Percentiles rank a stretch among this genome's conserved stretches.
Evolutionary conservation across 2,113 vertebrate genomes (phyloP).

Genomic region (Atrichornis clamosus): DNA sequence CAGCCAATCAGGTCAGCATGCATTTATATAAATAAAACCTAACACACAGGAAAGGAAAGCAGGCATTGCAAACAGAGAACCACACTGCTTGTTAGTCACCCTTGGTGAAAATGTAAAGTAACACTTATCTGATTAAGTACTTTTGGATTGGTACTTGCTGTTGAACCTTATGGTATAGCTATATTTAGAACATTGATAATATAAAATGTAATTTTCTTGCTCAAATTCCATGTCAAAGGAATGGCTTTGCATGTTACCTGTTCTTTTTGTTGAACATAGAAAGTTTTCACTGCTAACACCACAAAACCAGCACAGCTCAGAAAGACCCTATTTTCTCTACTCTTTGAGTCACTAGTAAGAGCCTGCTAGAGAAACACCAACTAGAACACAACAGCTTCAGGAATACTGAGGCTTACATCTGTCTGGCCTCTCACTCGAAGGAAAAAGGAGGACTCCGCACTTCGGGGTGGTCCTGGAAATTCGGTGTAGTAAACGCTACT

Average conservation of each 20-base stretch:
- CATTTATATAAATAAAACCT: neutral
- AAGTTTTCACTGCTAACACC: neutral
- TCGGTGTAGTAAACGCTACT: accelerated
- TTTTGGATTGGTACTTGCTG: neutral
- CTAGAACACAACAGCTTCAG: neutral
- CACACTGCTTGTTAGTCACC: neutral
- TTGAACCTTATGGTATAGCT: neutral
- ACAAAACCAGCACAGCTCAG: neutral
- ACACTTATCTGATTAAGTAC: neutral
- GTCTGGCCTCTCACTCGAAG: neutral
- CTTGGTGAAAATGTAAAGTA: neutral
- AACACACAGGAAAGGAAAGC: neutral
- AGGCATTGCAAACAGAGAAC: neutral
- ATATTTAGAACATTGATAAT: neutral
- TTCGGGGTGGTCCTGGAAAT: neutral
- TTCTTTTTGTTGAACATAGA: neutral
- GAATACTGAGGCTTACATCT: neutral
- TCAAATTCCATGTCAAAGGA: neutral
- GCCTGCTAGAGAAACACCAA: neutral
- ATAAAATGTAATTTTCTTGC: neutral
- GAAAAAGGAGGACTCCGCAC: neutral
- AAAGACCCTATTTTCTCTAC: neutral
- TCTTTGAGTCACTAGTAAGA: neutral
- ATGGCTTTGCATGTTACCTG: neutral
- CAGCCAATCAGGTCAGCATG: neutral